phyloP scores from a whole-genome alignment of 2,113 vertebrate species.

The Cavia aperea region DNA sequence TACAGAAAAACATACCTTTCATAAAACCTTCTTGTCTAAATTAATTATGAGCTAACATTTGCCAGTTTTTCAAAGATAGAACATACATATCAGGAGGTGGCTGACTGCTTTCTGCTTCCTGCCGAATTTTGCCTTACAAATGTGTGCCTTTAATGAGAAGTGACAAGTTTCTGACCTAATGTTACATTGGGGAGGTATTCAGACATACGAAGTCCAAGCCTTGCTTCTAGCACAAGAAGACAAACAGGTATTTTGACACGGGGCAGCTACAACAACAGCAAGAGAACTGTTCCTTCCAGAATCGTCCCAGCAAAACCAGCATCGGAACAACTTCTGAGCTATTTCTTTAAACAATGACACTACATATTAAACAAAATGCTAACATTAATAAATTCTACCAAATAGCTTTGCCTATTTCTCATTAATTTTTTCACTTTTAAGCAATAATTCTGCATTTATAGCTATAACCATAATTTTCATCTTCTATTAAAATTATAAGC shows the following conservation, averaged over 20 bases:
- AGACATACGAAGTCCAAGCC: neutral
- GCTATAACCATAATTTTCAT: neutral
- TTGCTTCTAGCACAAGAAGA: neutral
- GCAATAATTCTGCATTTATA: neutral
- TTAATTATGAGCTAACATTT: constrained; percentile 43
- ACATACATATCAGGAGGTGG: constrained; percentile 49
- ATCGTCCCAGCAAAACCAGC: neutral
- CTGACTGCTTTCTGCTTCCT: constrained; percentile 50
- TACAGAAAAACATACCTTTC: neutral
- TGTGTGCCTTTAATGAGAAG: constrained; percentile 55
- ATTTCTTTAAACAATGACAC: neutral
- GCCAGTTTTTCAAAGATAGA: constrained; percentile 37
- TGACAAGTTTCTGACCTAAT: constrained; percentile 50
- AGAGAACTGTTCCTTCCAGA: neutral
- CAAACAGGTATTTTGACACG: constrained; percentile 32
- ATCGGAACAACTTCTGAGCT: neutral
- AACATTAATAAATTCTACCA: neutral
- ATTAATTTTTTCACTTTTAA: neutral
- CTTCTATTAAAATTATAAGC: neutral
- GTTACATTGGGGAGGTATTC: neutral
- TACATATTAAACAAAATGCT: neutral
- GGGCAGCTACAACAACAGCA: neutral
- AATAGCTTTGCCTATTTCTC: neutral
- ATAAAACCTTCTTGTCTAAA: neutral
- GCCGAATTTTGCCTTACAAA: constrained; percentile 54